Conservation (phyloP, 2,797 vertebrate species). For the Smutsia temminckii region DNA sequence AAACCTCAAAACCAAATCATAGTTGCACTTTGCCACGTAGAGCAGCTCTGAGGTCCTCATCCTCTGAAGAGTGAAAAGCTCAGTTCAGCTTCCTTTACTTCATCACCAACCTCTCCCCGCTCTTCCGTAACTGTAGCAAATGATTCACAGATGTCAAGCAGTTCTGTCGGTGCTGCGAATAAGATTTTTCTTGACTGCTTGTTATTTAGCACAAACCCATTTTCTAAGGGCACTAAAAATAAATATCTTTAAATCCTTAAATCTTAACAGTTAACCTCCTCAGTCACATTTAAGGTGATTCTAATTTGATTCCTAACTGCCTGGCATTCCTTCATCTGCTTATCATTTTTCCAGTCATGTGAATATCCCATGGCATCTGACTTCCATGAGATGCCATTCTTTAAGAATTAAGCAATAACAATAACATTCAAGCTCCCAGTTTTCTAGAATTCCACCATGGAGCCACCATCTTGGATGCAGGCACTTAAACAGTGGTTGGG, state of each 20-base stretch:
- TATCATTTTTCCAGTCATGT: not conserved
- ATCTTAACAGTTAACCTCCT: constrained; percentile 37
- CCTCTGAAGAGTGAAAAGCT: not conserved
- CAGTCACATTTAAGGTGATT: not conserved
- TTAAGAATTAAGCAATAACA: constrained; percentile 11
- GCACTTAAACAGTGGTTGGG: not conserved
- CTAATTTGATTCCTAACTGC: not conserved
- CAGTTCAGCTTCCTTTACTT: not conserved
- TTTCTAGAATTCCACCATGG: not conserved
- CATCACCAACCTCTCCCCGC: not conserved
- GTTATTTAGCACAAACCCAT: not conserved
- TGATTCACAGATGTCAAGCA: not conserved
- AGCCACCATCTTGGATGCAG: not conserved
- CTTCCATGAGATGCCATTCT: not conserved
- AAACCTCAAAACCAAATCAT: not conserved
- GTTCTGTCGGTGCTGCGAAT: not conserved
- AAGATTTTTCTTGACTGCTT: not conserved
- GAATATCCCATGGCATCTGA: not conserved
- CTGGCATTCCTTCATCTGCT: constrained; percentile 12
- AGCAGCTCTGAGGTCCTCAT: not conserved
- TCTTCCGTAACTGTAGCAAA: not conserved
- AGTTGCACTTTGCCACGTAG: not conserved
- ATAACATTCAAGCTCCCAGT: not conserved
- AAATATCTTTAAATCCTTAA: not conserved
- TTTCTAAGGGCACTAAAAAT: constrained; percentile 16